A percentile compares a stretch with the other conserved stretches of the same genome.
Conservation (phyloP, 2,797 vertebrate genomes). For the Cirrhinus molitorella region DNA sequence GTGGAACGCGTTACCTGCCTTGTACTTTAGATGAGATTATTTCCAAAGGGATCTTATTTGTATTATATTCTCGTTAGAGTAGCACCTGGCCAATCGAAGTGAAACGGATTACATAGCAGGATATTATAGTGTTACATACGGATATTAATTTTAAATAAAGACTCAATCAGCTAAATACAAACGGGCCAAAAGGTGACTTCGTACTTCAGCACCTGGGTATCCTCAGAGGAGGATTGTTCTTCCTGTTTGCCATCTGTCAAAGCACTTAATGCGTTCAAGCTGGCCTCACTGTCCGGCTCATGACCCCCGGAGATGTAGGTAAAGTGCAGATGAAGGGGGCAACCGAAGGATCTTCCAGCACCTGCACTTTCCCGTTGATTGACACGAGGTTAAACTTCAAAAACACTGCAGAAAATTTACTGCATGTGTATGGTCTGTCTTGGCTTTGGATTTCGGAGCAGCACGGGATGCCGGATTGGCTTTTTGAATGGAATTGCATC, state of each 20-base stretch:
- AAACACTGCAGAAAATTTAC: constrained; percentile 33
- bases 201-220: constrained; percentile 35
- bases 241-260: constrained; percentile 55
- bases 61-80: neutral
- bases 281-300: constrained; percentile 34
- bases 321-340: constrained; percentile 43
- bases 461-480: constrained; percentile 15
- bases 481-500: constrained; percentile 20
- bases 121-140: constrained; percentile 27
- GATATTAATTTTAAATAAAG: constrained; percentile 50
- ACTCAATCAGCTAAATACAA: constrained; percentile 40
- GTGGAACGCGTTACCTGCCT: constrained; percentile 57
- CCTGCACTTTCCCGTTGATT: constrained; percentile 36
- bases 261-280: constrained; percentile 48
- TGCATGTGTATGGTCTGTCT: constrained; percentile 17
- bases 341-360: constrained; percentile 44
- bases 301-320: constrained; percentile 50
- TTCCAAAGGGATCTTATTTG: constrained; percentile 15
- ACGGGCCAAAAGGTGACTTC: constrained; percentile 37
- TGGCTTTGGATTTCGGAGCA: neutral
- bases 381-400: constrained; percentile 42
- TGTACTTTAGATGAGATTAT: constrained; percentile 24
- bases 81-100: neutral
- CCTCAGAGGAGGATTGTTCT: constrained; percentile 38
- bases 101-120: constrained; percentile 27